A percentile compares a stretch with the other conserved stretches of the same genome.
phyloP scores from a whole-genome alignment of 2,888 invertebrate genomes.

The Noctua fimbriata region DNA sequence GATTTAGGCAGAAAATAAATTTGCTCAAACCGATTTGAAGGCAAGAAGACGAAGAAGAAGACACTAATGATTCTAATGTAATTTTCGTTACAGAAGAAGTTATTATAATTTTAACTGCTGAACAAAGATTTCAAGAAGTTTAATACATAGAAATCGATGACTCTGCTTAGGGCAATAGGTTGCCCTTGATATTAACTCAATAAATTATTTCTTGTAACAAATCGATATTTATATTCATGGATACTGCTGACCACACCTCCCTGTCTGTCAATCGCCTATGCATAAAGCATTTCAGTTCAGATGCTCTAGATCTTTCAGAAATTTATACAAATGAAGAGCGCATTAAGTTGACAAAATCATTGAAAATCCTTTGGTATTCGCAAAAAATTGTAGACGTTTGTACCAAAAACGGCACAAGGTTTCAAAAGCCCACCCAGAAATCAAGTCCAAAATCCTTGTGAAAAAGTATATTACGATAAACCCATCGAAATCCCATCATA shows the following conservation, averaged over 20 bases:
- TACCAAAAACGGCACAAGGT: neutral
- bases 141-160: constrained; percentile 27
- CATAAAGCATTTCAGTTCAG: neutral
- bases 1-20: neutral
- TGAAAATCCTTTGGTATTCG: neutral
- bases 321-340: neutral
- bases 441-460: neutral
- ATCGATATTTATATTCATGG: constrained; percentile 42
- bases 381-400: neutral
- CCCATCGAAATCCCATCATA: constrained; percentile 50
- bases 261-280: neutral
- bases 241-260: neutral
- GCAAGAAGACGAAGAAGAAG: neutral
- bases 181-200: constrained; percentile 42
- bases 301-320: neutral
- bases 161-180: constrained; percentile 13
- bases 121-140: constrained; percentile 12
- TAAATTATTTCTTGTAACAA: constrained; percentile 23
- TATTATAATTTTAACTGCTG: neutral
- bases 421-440: neutral
- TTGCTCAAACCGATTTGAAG: neutral
- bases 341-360: neutral
- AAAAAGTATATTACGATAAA: constrained; percentile 28
- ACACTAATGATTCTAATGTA: neutral
- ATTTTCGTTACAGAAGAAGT: neutral